Conservation (phyloP, 2,888 invertebrate species). For the Chorisops tibialis region DNA sequence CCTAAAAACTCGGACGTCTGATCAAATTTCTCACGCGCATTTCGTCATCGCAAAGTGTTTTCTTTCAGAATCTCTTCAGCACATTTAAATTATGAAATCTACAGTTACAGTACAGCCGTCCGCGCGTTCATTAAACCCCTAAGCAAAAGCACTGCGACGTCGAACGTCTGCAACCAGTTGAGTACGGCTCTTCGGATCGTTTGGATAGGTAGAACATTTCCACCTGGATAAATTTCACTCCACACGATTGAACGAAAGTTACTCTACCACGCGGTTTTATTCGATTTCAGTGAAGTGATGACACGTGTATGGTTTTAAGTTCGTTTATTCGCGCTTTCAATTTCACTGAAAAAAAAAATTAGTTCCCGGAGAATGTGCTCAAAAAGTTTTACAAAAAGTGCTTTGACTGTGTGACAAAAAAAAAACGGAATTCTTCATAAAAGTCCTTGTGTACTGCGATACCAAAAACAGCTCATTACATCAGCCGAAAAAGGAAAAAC, state of each 20-base stretch:
- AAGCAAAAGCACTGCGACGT: neutral
- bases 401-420: conserved; percentile 14
- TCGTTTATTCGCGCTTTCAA: neutral
- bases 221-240: neutral
- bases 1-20: no score
- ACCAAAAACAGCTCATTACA: neutral
- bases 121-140: neutral
- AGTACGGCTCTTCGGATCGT: neutral
- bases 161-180: conserved; percentile 4
- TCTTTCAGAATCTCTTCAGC: neutral
- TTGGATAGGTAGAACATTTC: neutral
- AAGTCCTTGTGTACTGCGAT: neutral
- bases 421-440: neutral
- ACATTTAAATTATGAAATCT: neutral
- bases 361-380: neutral
- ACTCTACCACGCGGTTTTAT: neutral
- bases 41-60: neutral
- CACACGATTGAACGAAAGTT: neutral
- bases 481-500: conserved; percentile 3
- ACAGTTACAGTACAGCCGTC: neutral
- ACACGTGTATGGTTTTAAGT: conserved; percentile 16
- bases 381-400: conserved; percentile 5
- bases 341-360: neutral
- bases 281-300: conserved; percentile 10
- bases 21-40: no score